Evolutionary conservation across 2,797 vertebrate species (phyloP).

Genomic region (Phaenicophaeus curvirostris): DNA sequence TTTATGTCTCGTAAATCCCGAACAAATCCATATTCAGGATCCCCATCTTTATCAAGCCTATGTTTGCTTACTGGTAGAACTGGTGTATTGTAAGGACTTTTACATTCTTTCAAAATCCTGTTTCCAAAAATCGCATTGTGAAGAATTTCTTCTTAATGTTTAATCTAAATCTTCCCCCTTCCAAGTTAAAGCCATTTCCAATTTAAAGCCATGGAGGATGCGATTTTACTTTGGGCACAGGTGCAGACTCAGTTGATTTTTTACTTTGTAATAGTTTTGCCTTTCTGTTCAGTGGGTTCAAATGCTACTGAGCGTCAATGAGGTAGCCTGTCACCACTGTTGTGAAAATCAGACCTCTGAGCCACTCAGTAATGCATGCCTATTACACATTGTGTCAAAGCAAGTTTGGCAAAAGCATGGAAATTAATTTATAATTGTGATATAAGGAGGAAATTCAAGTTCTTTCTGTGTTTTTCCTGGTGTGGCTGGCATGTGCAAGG

Average conservation of each 20-base stretch:
- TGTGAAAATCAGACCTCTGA: neutral
- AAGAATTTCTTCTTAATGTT: too few species aligned
- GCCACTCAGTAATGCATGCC: neutral
- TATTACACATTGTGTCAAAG: neutral
- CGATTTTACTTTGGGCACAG: neutral
- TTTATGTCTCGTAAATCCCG: too few species aligned
- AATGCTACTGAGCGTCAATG: neutral
- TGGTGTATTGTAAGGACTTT: too few species aligned
- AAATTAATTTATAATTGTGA: neutral
- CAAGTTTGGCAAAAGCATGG: neutral
- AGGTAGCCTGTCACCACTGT: fast-evolving
- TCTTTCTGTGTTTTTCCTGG: neutral
- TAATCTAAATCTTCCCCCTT: too few species aligned
- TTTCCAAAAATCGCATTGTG: too few species aligned
- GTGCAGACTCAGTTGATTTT: neutral
- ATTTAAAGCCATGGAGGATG: neutral
- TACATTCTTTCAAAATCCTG: too few species aligned
- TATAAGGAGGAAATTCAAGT: neutral
- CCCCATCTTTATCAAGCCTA: too few species aligned
- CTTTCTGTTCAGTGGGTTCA: neutral
- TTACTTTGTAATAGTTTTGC: neutral
- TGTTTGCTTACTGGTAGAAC: too few species aligned
- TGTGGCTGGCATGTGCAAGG: neutral
- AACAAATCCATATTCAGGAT: too few species aligned
- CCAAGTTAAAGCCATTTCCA: too few species aligned